Percentiles rank a stretch among this genome's conserved stretches.
Conservation (phyloP, 2,888 invertebrate species). For the Drosophila buzzatii region DNA sequence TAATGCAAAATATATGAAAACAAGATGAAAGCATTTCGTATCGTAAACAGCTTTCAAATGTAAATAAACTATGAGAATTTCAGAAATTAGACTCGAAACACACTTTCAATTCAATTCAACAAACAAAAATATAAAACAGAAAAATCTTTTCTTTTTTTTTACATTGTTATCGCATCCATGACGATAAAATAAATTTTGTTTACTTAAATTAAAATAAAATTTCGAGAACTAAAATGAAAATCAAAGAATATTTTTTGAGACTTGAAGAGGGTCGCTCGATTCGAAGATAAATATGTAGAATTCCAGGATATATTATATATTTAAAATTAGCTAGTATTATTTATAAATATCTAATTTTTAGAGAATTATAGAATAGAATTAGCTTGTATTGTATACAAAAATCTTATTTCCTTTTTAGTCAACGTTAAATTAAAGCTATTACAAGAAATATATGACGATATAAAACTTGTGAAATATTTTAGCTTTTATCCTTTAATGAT, state of each 20-base stretch:
- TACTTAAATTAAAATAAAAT: conserved; percentile 13
- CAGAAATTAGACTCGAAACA: conserved; percentile 15
- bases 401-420: too few species aligned
- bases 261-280: background rate
- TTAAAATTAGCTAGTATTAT: too few species aligned
- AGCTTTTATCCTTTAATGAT: too few species aligned
- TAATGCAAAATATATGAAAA: conserved; percentile 30
- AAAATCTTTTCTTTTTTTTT: background rate
- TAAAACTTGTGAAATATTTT: too few species aligned
- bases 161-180: conserved; percentile 20
- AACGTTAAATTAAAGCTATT: too few species aligned
- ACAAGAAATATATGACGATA: too few species aligned
- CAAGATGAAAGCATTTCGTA: conserved; percentile 29
- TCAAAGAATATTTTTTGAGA: background rate
- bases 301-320: too few species aligned
- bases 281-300: background rate
- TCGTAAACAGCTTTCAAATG: conserved; percentile 38
- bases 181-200: conserved; percentile 25
- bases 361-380: too few species aligned
- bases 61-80: conserved; percentile 41
- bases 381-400: too few species aligned
- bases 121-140: background rate
- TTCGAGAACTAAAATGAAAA: conserved; percentile 8
- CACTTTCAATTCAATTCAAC: background rate
- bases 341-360: too few species aligned